Evolutionary conservation across 2,797 vertebrate genomes (phyloP), one percentile per base, ranked within the genome.

Genomic region (Acropternis orthonyx): DNA sequence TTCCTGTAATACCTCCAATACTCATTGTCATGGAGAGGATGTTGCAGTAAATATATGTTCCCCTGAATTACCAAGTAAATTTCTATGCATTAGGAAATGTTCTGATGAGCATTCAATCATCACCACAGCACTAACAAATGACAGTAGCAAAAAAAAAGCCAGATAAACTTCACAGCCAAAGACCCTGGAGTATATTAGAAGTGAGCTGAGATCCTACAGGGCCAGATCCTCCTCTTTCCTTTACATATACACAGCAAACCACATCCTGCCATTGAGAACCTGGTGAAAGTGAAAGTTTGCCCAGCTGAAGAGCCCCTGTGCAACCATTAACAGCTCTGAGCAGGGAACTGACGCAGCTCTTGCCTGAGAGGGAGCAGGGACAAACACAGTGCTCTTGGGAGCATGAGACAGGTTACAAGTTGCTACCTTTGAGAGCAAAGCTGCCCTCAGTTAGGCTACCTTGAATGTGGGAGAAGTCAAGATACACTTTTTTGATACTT

Each of bases 231-330:
- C 37, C 48, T 93, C 76, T 87, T 59, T 58, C 55, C 75, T 92
- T 92, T 81, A 59, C 85, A 71, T 82, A 92, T 59, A 52, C 51
- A 71, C 39, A 76, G 94, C 78, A 94, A 95, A 95, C 94, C 96
- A 93, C 96, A 96, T 96, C 95, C 96, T 96, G 94, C 56, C 96
- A 93, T 36, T 85, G 90, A 95, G 92, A 82, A 93, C 69, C 17
- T 52, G 51, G 62, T 88, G 90, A 95, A 97, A 97, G 90, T 2
- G 5, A 95, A 95, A 96, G 94, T 88, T 76, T 1, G 1, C 34
- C 0, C 6, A 37, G 66, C 69, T 85, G 69, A 90, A 44, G 85
- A 59, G 83, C 58, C 7, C 8, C 15, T n/a, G 5, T 37, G 76
- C 20, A n/a, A 12, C 34, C 48, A 58, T 19, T 21, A 81, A 46